Evolutionary conservation across 1,140 invertebrate genomes (phyloP), one percentile per base, ranked within the genome.

Genomic region (Kradibia gibbosae): DNA sequence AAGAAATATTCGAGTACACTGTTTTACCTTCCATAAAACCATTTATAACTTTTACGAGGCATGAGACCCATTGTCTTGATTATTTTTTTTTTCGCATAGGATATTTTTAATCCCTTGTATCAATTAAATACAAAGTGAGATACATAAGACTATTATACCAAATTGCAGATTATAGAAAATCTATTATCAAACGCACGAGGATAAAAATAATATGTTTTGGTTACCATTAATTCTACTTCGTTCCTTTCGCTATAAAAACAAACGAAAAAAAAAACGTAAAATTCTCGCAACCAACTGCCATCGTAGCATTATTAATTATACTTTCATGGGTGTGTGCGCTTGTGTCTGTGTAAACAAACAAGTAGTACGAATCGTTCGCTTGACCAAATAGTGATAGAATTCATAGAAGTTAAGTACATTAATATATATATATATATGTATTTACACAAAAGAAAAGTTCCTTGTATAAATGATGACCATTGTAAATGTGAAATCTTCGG

Each of bases 351-450:
- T n/a, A n/a, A n/a, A 22, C 73, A 39, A 36, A 80, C 34, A 70
- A 82, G 75, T 77, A 82, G 62, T 67, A 77, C 22, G 31, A 77
- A 77, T 78, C 65, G 42, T 72, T 70, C 39, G 57, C 70, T 80
- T 80, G 78, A 50, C 42, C 70, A 78, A 78, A 65, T 13, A 67
- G 45, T 48, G 55, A 17, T 81, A 81, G 34, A 81, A 81, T 70
- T 76, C 3, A 10, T 81, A 75, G 22, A 73, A 17, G 55, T 82
- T 81, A 81, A 81, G 74, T 81, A 77, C 74, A 72, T 39, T 36
- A 82, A 45, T 82, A 82, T 78, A 82, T 82, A 81, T 81, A 57
- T 28, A 57, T 78, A 82, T 78, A 82, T 82, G 77, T 81, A 57
- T 28, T 25, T 78, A 82, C 74, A 82, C 75, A 82, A 82, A 73